phyloP scores from a whole-genome alignment of 2,797 vertebrate species.

The Enteromius trimaculatus region DNA sequence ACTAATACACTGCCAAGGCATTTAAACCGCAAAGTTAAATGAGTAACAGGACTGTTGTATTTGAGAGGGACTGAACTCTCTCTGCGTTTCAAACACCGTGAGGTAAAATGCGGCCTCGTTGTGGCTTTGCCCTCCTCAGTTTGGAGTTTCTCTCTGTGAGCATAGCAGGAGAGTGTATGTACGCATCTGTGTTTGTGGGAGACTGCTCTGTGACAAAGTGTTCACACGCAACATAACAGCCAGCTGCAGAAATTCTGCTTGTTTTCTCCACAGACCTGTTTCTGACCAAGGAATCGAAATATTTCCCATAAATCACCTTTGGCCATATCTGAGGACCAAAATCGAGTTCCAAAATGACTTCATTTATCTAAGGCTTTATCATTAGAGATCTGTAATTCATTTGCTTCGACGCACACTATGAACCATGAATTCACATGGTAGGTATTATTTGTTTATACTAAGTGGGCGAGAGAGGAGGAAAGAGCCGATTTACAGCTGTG shows the following conservation, averaged over 20 bases:
- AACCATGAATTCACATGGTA: constrained; percentile 9
- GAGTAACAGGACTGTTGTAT: constrained; percentile 30
- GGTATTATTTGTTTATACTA: constrained; percentile 21
- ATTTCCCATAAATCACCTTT: constrained; percentile 35
- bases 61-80: constrained; percentile 20
- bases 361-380: constrained; percentile 9
- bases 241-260: constrained; percentile 47
- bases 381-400: constrained; percentile 21
- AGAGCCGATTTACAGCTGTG: constrained; percentile 41
- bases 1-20: constrained; percentile 28
- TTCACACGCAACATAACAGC: constrained; percentile 51
- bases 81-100: constrained; percentile 22
- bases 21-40: constrained; percentile 28
- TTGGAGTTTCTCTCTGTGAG: constrained; percentile 22
- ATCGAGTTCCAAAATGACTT: not conserved
- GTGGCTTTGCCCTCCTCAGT: constrained; percentile 24
- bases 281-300: constrained; percentile 35
- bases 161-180: constrained; percentile 29
- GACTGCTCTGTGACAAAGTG: constrained; percentile 43
- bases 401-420: not conserved
- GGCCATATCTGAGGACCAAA: constrained; percentile 10
- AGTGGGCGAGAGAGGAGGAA: not conserved
- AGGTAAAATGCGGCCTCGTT: constrained; percentile 15
- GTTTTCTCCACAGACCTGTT: constrained; percentile 42
- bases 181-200: constrained; percentile 23